Percentiles rank a stretch among this genome's conserved stretches.
These are phyloP conservation scores for Erythrocebus patas DNA, from an alignment of 2,113 vertebrate species.

Conservation along the genomic window DNA sequence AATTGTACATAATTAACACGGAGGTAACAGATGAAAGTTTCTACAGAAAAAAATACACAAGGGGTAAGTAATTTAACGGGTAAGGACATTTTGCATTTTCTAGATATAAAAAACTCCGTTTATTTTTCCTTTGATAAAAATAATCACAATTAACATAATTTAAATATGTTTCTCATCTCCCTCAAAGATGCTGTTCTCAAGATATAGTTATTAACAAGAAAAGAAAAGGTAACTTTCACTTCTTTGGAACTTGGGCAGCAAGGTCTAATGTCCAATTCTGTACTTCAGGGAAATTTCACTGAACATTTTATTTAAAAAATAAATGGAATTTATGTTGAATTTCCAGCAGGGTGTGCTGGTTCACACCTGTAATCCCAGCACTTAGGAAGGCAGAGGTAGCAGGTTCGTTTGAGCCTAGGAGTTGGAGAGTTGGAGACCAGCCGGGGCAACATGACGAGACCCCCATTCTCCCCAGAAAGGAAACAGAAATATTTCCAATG, in stretches of 20 bases:
- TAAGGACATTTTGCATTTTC: constrained; percentile 9
- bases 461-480: too few species aligned
- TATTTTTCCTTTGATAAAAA: neutral
- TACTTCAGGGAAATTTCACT: neutral
- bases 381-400: too few species aligned
- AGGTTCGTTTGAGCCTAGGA: too few species aligned
- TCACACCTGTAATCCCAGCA: too few species aligned
- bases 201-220: neutral
- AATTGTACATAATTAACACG: constrained; percentile 21
- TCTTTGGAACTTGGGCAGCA: constrained; percentile 3
- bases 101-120: neutral
- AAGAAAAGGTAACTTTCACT: neutral
- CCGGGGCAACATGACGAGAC: too few species aligned
- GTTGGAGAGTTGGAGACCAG: too few species aligned
- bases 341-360: neutral
- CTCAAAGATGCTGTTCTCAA: neutral
- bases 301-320: neutral
- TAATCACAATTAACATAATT: neutral
- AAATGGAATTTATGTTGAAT: too few species aligned
- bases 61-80: neutral
- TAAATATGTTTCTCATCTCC: neutral
- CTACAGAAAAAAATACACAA: neutral
- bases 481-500: neutral
- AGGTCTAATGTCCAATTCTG: neutral
- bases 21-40: neutral